These are phyloP conservation scores for Apamea monoglypha DNA, from an alignment of 2,888 invertebrate species.

Conservation along the genomic window DNA sequence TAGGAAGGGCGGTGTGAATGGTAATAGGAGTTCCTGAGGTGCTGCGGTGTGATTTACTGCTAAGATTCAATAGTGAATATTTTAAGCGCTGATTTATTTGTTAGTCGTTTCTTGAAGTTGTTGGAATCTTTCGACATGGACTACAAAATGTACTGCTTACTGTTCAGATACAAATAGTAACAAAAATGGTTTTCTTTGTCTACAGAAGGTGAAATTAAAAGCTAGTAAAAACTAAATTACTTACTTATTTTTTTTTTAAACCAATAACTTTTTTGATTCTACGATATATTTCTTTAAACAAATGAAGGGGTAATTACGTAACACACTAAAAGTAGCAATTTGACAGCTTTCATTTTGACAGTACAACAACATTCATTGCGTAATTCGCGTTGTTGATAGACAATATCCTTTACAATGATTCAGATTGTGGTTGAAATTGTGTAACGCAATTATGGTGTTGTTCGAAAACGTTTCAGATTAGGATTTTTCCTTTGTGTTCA, in stretches of 20 bases:
- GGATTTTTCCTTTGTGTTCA: background rate
- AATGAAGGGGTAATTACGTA: background rate
- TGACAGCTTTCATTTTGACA: background rate
- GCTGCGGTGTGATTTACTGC: constrained; percentile 89
- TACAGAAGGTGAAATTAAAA: no score
- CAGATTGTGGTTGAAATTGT: background rate
- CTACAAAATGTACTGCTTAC: constrained; percentile 12
- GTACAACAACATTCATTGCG: background rate
- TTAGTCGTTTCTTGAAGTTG: constrained; percentile 74
- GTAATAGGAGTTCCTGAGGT: constrained; percentile 88
- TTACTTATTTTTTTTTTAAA: background rate
- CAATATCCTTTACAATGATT: background rate
- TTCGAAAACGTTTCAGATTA: background rate
- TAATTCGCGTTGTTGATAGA: background rate
- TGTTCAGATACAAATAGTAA: background rate
- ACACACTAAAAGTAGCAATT: background rate
- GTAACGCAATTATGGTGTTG: background rate
- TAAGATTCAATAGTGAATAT: constrained; percentile 90
- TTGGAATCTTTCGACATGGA: constrained; percentile 54
- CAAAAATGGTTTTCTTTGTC: background rate
- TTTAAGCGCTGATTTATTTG: constrained; percentile 87
- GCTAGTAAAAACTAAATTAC: background rate
- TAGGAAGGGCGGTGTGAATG: constrained; percentile 89
- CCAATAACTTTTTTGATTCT: background rate
- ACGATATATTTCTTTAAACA: background rate